A percentile compares a stretch with the other conserved stretches of the same genome.
Evolutionary conservation across 1,140 invertebrate species (phyloP).

Genomic region (Diplogasteroides magnus): DNA sequence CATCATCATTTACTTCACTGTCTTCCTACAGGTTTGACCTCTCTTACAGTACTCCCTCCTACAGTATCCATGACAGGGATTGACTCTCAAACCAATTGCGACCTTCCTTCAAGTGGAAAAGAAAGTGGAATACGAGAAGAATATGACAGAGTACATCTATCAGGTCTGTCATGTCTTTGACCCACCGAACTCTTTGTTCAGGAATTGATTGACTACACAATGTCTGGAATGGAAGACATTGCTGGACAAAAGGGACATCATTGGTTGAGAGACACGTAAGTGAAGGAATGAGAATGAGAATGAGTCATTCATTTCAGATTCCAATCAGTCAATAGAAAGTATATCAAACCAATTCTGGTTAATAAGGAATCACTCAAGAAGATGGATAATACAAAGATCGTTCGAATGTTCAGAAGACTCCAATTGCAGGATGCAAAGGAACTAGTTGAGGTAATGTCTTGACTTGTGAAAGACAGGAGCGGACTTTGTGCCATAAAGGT

Average conservation of each 20-base stretch:
- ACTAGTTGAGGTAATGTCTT: conserved; percentile 23
- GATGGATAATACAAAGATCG: conserved; percentile 43
- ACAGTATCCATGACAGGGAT: conserved; percentile 56
- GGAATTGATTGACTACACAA: conserved; percentile 46
- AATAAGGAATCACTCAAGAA: conserved; percentile 38
- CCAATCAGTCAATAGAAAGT: conserved; percentile 19
- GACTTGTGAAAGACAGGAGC: too few species aligned
- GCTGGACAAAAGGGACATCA: conserved; percentile 47
- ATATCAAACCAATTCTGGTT: conserved; percentile 41
- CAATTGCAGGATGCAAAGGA: conserved; percentile 26
- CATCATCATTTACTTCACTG: conserved; percentile 62
- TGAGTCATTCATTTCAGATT: conserved; percentile 9
- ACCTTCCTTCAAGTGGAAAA: conserved; percentile 60
- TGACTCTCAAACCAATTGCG: conserved; percentile 61
- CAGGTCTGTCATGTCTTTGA: conserved; percentile 18
- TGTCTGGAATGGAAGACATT: conserved; percentile 50
- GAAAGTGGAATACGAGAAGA: conserved; percentile 40
- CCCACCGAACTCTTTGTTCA: neutral
- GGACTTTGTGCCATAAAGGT: too few species aligned
- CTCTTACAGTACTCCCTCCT: neutral
- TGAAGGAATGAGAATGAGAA: conserved; percentile 17
- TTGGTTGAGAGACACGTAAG: conserved; percentile 44
- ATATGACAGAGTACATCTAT: conserved; percentile 49
- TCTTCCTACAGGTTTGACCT: conserved; percentile 58
- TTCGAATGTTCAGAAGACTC: conserved; percentile 28